Conservation (phyloP, 2,888 invertebrate species). For the Agrochola macilenta region DNA sequence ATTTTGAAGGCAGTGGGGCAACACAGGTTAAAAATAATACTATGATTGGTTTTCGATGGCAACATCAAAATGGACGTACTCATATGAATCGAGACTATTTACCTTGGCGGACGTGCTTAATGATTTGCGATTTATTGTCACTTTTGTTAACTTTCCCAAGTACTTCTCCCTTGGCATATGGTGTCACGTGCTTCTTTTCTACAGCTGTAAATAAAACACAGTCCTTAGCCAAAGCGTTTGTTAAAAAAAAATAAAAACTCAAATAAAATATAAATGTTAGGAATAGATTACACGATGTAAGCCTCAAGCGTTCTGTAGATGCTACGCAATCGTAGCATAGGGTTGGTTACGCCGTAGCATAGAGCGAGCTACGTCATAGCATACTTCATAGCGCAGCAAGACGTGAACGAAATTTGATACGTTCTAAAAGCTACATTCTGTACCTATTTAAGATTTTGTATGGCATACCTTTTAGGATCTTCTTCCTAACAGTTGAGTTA, state of each 20-base stretch:
- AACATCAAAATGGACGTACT: not conserved
- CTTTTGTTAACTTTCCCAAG: conserved; percentile 29
- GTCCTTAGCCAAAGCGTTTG: too few species aligned
- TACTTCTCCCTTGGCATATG: conserved; percentile 19
- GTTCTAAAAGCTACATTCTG: not conserved
- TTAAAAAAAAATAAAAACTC: not conserved
- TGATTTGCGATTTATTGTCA: conserved; percentile 37
- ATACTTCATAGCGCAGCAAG: not conserved
- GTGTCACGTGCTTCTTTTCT: conserved; percentile 37
- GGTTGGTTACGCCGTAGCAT: not conserved
- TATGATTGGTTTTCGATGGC: not conserved
- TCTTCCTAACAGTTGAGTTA: conserved; percentile 25
- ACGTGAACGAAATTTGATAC: not conserved
- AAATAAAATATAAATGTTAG: too few species aligned
- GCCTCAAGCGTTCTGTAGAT: not conserved
- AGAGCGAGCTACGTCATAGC: conserved; percentile 1
- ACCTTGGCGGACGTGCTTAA: conserved; percentile 30
- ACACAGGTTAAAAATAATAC: not conserved
- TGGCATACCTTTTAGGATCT: conserved; percentile 31
- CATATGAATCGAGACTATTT: not conserved
- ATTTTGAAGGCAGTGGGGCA: too few species aligned
- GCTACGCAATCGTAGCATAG: not conserved
- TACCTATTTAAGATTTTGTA: too few species aligned
- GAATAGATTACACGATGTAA: not conserved
- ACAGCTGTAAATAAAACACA: conserved; percentile 32